Evolutionary conservation across 2,113 vertebrate species (phyloP).

Genomic region (Hypomesus transpacificus): DNA sequence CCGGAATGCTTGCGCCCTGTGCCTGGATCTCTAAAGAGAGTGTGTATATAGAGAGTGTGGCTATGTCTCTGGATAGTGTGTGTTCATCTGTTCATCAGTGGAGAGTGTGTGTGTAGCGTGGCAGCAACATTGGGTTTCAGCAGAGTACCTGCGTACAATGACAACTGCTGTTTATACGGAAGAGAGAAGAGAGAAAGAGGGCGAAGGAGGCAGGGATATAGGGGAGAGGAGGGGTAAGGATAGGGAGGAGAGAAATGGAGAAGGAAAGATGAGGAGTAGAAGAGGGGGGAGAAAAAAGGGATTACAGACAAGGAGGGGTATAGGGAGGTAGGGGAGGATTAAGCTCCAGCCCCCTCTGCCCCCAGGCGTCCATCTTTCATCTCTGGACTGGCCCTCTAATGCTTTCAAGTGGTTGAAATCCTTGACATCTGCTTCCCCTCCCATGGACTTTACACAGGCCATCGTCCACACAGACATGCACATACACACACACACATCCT

Average conservation of each 20-base stretch:
- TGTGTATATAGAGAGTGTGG: no score
- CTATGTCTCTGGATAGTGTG: no score
- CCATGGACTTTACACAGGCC: constrained; percentile 7
- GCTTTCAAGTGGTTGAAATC: constrained; percentile 65
- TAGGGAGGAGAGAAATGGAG: constrained; percentile 13
- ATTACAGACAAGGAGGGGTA: constrained; percentile 26
- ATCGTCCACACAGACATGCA: not conserved
- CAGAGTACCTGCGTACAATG: no score
- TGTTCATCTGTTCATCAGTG: no score
- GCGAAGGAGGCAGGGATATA: constrained; percentile 36
- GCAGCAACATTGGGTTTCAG: no score
- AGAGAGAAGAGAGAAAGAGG: constrained; percentile 12
- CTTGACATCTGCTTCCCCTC: constrained; percentile 71
- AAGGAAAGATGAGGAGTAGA: not conserved
- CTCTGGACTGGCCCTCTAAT: constrained; percentile 58
- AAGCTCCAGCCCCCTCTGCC: constrained; percentile 44
- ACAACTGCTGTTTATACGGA: constrained; percentile 26
- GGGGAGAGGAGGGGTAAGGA: not conserved
- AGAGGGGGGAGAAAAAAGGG: constrained; percentile 33
- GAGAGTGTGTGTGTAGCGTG: no score
- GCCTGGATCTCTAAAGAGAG: no score
- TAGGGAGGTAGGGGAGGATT: constrained; percentile 54
- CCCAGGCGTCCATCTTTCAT: constrained; percentile 69
- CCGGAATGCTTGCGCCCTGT: no score
- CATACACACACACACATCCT: not conserved